Percentiles rank a stretch among this genome's conserved stretches.
These are phyloP conservation scores for Sipha maydis DNA, from an alignment of 2,888 invertebrate species.

Conservation along the genomic window DNA sequence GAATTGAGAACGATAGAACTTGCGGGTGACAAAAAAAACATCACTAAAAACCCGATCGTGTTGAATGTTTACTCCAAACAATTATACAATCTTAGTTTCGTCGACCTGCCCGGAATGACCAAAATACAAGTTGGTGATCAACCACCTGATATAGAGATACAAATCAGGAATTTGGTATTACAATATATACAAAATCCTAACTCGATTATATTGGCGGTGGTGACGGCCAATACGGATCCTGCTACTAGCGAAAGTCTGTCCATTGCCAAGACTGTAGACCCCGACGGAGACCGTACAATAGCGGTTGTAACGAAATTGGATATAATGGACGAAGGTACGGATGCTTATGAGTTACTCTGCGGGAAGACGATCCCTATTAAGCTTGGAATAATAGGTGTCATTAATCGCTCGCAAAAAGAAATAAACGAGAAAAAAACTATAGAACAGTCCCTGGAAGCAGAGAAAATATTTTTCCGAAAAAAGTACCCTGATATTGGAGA, in stretches of 20 bases:
- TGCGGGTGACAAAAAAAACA: slow-evolving; percentile 96
- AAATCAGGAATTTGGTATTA: slow-evolving; percentile 88
- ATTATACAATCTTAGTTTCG: slow-evolving; percentile 93
- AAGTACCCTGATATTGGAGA: background rate
- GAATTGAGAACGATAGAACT: slow-evolving; percentile 93
- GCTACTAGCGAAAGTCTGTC: slow-evolving; percentile 98
- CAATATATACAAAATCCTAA: slow-evolving; percentile 93
- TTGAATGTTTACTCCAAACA: slow-evolving; percentile 91
- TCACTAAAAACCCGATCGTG: slow-evolving; percentile 92
- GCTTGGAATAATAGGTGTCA: slow-evolving; percentile 95
- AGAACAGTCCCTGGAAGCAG: background rate
- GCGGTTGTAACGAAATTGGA: slow-evolving; percentile 99
- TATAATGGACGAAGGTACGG: slow-evolving; percentile 99
- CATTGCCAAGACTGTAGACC: slow-evolving; percentile 94
- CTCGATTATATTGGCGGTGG: slow-evolving; percentile 96
- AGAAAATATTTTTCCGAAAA: background rate
- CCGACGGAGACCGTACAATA: slow-evolving; percentile 92
- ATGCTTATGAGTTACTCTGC: slow-evolving; percentile 97
- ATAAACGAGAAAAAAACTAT: slow-evolving; percentile 84
- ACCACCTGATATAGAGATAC: slow-evolving; percentile 94
- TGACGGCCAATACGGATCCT: slow-evolving; percentile 98
- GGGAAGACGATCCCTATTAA: slow-evolving; percentile 98
- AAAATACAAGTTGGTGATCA: slow-evolving; percentile 95
- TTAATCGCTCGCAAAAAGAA: slow-evolving; percentile 94
- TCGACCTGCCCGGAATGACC: slow-evolving; percentile 81